phyloP scores from a whole-genome alignment of 2,888 invertebrate genomes.

The Machimus rusticus region DNA sequence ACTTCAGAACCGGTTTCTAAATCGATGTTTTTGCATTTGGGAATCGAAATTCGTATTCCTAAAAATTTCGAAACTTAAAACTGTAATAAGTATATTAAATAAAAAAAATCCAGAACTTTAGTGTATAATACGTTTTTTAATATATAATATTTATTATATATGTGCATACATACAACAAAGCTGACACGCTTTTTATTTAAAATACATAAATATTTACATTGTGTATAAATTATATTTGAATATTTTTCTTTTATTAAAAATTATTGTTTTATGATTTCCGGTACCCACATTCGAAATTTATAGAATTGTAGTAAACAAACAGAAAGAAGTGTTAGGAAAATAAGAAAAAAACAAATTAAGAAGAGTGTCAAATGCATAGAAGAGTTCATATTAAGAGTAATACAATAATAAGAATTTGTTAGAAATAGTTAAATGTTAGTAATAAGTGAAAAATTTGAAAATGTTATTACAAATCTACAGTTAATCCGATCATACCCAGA shows the following conservation, averaged over 20 bases:
- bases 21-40: no score
- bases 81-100: no score
- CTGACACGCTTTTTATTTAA: not conserved
- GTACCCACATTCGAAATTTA: not conserved
- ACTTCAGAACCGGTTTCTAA: no score
- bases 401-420: not conserved
- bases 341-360: not conserved
- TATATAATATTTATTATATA: no score
- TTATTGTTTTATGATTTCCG: not conserved
- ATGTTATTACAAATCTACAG: conserved; percentile 29
- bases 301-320: not conserved
- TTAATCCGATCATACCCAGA: conserved; percentile 51
- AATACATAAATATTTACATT: not conserved
- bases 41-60: no score
- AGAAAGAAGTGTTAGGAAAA: not conserved
- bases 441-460: not conserved
- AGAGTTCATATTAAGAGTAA: not conserved
- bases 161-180: no score
- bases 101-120: no score
- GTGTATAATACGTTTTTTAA: no score
- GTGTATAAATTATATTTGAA: not conserved
- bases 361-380: not conserved
- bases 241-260: not conserved
- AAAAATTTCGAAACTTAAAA: no score
- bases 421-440: not conserved